Percentiles rank a stretch among this genome's conserved stretches.
Evolutionary conservation across 2,797 vertebrate genomes (phyloP).

Genomic region (Danio aesculapii): DNA sequence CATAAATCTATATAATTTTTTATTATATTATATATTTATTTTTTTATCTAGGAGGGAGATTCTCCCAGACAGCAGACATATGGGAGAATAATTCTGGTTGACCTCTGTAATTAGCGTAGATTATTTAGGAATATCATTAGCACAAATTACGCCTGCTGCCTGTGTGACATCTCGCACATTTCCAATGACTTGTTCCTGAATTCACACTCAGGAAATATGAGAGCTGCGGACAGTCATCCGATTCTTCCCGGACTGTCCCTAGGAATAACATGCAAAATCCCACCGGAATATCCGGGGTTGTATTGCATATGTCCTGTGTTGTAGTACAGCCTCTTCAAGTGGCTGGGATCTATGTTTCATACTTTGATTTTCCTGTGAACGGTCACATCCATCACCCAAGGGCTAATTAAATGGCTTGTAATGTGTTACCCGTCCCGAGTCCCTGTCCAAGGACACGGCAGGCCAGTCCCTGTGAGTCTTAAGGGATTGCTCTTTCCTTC

Average conservation of each 20-base stretch:
- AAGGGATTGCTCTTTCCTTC: slow-evolving; percentile 37
- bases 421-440: slow-evolving; percentile 31
- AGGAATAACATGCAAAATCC: background rate
- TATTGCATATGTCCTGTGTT: slow-evolving; percentile 19
- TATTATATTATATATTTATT: slow-evolving; percentile 5
- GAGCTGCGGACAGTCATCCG: background rate
- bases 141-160: slow-evolving; percentile 33
- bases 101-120: slow-evolving; percentile 69
- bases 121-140: slow-evolving; percentile 68
- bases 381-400: slow-evolving; percentile 28
- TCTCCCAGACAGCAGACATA: slow-evolving; percentile 66
- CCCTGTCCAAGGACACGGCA: slow-evolving; percentile 37
- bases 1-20: background rate
- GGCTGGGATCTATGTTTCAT: slow-evolving; percentile 15
- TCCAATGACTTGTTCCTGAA: slow-evolving; percentile 7
- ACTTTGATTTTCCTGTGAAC: slow-evolving; percentile 25
- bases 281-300: background rate
- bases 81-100: slow-evolving; percentile 74
- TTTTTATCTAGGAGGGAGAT: slow-evolving; percentile 55
- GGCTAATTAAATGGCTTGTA: slow-evolving; percentile 40
- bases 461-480: slow-evolving; percentile 7
- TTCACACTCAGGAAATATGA: background rate
- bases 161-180: slow-evolving; percentile 41
- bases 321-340: slow-evolving; percentile 33
- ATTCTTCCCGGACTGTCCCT: background rate